Base-by-base conservation (phyloP, 2,888 invertebrate genomes). In the Dryobotodes eremita region DNA sequence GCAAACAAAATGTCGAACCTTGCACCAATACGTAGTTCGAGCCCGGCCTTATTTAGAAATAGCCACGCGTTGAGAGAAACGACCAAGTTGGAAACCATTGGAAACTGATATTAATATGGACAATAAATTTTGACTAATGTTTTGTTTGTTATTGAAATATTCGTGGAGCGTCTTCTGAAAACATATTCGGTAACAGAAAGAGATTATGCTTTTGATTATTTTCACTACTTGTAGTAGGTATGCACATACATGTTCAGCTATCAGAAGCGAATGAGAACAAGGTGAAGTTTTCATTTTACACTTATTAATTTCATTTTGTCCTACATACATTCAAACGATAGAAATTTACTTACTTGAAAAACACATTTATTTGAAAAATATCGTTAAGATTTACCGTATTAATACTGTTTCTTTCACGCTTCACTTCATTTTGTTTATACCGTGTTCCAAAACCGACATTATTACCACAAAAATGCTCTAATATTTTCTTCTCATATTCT, bases 41-140 rank as follows among this genome's bases (percentile, higher is more conserved):
- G 90, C 83, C 90, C 73, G 84, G 78, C 94, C 94, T 89, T 94
- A 93, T 94, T 92, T 92, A 92, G 94, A 92, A 89, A 88, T 85
- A 79, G 88, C 79, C 78, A 62, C 78, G 86, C 82, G 81, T 79
- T 81, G 84, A 82, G 75, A 83, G 71, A 84, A 87, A 73, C 64
- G 75, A 31, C 53, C 83, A 89, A 88, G 86, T 83, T 64, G 61
- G 77, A 80, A 85, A 77, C 61, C 61, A 68, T 81, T 71, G 50
- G 42, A 77, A 85, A 77, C 59, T 73, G 71, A 71, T 75, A 69
- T 57, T 70, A 70, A 57, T 75, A 75, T 55, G 59, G 71, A 55
- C 59, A 66, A 79, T 69, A 68, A 61, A 66, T 87, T 71, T 61
- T 64, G 26, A 53, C 11, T 17, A 59, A 74, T 74, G 62, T 42